Evolutionary conservation across 2,113 vertebrate genomes (phyloP), one percentile per base, ranked within the genome.

Genomic region (Alexandromys fortis): DNA sequence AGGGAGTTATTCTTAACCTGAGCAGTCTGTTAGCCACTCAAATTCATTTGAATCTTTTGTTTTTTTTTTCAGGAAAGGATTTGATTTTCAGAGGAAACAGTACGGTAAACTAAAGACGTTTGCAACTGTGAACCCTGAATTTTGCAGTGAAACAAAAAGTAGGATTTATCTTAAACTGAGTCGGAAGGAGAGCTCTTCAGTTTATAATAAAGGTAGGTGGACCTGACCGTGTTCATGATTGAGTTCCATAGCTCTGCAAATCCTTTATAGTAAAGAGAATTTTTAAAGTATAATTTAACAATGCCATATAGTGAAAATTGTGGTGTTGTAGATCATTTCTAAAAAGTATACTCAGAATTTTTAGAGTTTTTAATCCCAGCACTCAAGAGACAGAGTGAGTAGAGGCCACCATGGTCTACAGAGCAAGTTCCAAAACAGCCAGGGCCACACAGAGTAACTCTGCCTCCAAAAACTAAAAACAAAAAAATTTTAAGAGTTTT

Each of bases 121-220:
- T 79, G 72, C 52, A n/a, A 92, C 92, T 78, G 21, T 73, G 17
- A 61, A 97, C 95, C 96, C 90, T 55, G 95, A 97, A 24, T 98
- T 97, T 97, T 96, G 97, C 61, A 96, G 86, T n/a, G 98, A 98
- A 91, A 96, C 96, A 73, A 99, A 98, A 96, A 88, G 12, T 90
- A 99, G 98, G 97, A 93, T 99, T 89, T 99, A 98, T 97, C 98
- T 99, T 88, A 99, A 98, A 90, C 92, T 99, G 47, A 99, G 98
- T 97, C 98, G 94, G 79, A 99, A 98, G 94, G 98, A 99, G 63
- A 97, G 94, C 89, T 98, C 98, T 75, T 99, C 98, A 83, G 2
- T 96, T 72, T 99, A 98, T 8, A 98, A 97, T 97, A 99, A 98
- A 98, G 98, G 99, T 99, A 89, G 96, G 96, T 88, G 33, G 58